Base-by-base conservation (phyloP, 2,888 invertebrate genomes). In the Drosophila stalkeri region DNA sequence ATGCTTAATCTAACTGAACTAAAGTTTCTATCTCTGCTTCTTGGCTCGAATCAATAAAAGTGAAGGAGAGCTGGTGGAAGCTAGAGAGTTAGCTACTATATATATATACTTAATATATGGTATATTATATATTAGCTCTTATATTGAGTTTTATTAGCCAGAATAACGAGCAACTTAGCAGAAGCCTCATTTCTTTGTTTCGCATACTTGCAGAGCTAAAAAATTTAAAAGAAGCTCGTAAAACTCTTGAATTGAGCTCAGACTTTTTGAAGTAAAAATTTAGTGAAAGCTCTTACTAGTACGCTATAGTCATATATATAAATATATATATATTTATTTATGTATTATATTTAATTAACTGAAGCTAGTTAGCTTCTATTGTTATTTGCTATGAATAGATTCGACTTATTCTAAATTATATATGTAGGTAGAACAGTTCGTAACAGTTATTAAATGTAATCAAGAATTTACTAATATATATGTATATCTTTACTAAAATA, bases 91-190 rank as follows among this genome's bases (percentile, higher is more conserved):
- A 18, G 3, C 51, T 51, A 16, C 27, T 47, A 6, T 11, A n/a
- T 31, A 31, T 27, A 47, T 16, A 16, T n/a, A 27, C n/a, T n/a
- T n/a, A n/a, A n/a, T 27, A 47, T 23, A 23, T 16, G 11, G 2
- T 37, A 37, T 37, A 16, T 16, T 9, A n/a, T 49, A 18, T n/a
- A 31, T 49, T 51, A 31, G 31, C n/a, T 18, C 12, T 51, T 49
- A 31, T 49, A n/a, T 31, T 49, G 31, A 27, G 49, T 49, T 31
- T 49, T 49, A 49, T 27, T 49, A 31, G 49, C 31, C 49, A n/a
- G n/a, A 4, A 1, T 31, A 49, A 49, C 11, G 20, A n/a, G 47
- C 47, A 47, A 27, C 27, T 46, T 23, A 27, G 8, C 16, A n/a
- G n/a, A 11, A 49, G 49, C 31, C n/a, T n/a, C n/a, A 31, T 11